phyloP scores from a whole-genome alignment of 1,140 invertebrate genomes.

The Lasaia peninsularis region DNA sequence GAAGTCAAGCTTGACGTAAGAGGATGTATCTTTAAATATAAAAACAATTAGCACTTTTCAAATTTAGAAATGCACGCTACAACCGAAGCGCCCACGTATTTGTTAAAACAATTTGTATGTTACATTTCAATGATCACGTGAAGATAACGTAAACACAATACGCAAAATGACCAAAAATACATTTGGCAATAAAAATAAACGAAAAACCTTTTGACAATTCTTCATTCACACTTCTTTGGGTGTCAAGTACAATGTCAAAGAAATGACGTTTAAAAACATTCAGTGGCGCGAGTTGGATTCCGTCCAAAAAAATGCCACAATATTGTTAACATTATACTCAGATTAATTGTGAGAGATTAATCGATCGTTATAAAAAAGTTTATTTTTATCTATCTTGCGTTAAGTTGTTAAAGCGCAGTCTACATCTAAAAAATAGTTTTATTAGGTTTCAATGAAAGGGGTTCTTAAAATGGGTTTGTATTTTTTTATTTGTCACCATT shows the following conservation, averaged over 20 bases:
- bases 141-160: constrained; percentile 45
- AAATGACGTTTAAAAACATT: constrained; percentile 26
- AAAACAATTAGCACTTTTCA: constrained; percentile 13
- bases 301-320: constrained; percentile 21
- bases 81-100: constrained; percentile 21
- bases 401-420: constrained; percentile 5
- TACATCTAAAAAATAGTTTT: too few relatives aligned
- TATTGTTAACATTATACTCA: neutral
- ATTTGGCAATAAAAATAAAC: constrained; percentile 21
- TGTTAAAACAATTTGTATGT: constrained; percentile 44
- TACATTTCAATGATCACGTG: constrained; percentile 56
- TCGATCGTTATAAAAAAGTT: constrained; percentile 17
- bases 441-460: too few relatives aligned
- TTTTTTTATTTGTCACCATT: too few relatives aligned
- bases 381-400: constrained; percentile 5
- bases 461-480: too few relatives aligned
- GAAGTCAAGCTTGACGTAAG: neutral
- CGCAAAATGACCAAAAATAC: constrained; percentile 38
- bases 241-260: constrained; percentile 25
- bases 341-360: constrained; percentile 15
- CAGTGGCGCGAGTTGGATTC: constrained; percentile 23
- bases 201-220: constrained; percentile 19
- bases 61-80: constrained; percentile 8
- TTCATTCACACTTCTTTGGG: constrained; percentile 46
- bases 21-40: neutral